Evolutionary conservation across 2,888 invertebrate genomes (phyloP), one percentile per base, ranked within the genome.

Genomic region (Proisotoma minuta): DNA sequence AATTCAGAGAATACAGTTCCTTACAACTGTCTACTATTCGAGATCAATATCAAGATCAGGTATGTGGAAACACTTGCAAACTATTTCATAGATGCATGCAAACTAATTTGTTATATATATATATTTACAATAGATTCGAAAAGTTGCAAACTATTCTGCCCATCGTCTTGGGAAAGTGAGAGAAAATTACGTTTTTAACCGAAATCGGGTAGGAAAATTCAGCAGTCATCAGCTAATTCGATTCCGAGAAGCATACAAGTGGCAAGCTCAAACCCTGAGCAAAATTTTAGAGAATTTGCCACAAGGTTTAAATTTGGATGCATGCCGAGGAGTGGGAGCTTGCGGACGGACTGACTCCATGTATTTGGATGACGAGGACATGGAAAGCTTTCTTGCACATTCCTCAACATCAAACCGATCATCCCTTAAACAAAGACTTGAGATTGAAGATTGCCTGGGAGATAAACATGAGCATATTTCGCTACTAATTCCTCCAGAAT

Each of bases 1-100:
- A 92, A 76, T 89, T 96, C 74, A 82, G 93, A 68, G 94, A 95
- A 76, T 94, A 93, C 77, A 94, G 96, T 63, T 88, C 91, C 1
- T 76, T 78, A 62, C 77, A 94, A 77, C 80, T 95, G 70, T 88
- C 90, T 61, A 84, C 89, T 1, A 82, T 95, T 75, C 84, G 88
- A 76, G 94, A 93, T 78, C 93, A 94, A 79, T 96, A 96, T 79
- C 87, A 86, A 76, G 92, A 94, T 79, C 94, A 95, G 86, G 91
- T 89, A 79, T 77, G 75, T 47, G n/a, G 8, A 39, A 53, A 40
- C 15, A 56, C 26, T 24, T 57, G 12, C 18, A 26, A 39, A n/a
- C 48, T 40, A 2, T 48, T 27, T 4, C 43, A 27, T 3, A 23
- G 15, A 22, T 34, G 15, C 15, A 34, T 10, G 8, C 34, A 15